phyloP scores from a whole-genome alignment of 2,797 vertebrate genomes.

The Hoplostethus atlanticus region DNA sequence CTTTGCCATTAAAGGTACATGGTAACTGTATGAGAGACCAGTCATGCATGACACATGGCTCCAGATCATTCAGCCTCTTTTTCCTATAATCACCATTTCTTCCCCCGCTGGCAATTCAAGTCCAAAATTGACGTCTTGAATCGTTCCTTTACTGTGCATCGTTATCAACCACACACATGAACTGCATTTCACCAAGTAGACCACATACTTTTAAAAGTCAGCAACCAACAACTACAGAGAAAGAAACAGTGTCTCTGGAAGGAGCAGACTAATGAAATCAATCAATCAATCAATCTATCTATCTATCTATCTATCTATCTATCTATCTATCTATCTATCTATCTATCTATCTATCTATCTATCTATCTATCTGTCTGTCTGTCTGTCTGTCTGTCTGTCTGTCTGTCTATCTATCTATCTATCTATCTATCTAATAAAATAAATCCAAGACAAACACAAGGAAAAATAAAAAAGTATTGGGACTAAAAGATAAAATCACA shows the following conservation, averaged over 20 bases:
- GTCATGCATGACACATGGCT: not conserved
- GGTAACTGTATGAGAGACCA: too few species aligned
- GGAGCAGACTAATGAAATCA: not conserved
- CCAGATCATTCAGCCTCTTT: conserved; percentile 12
- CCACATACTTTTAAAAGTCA: conserved; percentile 19
- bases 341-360: not conserved
- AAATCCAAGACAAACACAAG: not conserved
- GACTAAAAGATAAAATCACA: conserved; percentile 4
- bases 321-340: not conserved
- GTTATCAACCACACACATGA: conserved; percentile 42
- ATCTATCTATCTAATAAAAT: not conserved
- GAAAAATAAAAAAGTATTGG: not conserved
- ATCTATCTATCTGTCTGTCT: too few species aligned
- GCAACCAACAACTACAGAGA: conserved; percentile 23
- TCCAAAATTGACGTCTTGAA: conserved; percentile 33
- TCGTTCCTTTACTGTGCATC: conserved; percentile 31
- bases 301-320: too few species aligned
- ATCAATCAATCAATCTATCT: too few species aligned
- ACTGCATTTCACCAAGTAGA: conserved; percentile 31
- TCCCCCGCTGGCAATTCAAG: conserved; percentile 20
- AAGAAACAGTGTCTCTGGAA: conserved; percentile 17
- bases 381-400: too few species aligned
- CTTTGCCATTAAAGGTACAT: too few species aligned
- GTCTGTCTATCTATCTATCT: too few species aligned
- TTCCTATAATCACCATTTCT: conserved; percentile 28